Evolutionary conservation across 2,797 vertebrate genomes (phyloP), one percentile per base, ranked within the genome.

Genomic region (Muscicapa striata): DNA sequence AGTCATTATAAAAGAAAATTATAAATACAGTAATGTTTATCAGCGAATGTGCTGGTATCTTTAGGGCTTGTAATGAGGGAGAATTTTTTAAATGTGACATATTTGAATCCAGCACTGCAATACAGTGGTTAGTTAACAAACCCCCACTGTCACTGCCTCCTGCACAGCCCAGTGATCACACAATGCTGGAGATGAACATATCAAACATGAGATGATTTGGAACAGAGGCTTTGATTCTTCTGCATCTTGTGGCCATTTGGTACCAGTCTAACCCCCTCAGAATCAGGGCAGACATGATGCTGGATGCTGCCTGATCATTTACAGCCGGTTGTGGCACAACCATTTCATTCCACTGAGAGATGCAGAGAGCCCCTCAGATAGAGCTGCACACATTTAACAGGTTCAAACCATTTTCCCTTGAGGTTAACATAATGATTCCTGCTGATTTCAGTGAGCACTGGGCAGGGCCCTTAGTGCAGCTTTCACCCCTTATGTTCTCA

Each of bases 341-440:
- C 38, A 15, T 41, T 48, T 16, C 43, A 12, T 46, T 19, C 2
- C 3, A 2, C 6, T 7, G 19, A 24, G 75, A 38, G 58, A 38
- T 43, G 57, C 34, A 23, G 34, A 7, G 13, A 27, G 34, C 26
- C 41, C 29, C 1, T 30, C 46, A 21, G 14, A 38, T 0, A n/a
- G 17, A 32, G 2, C 27, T 13, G 34, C 1, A 18, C 72, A 24
- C 19, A 19, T 62, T 69, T 77, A 57, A 18, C 67, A 63, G 46
- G n/a, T 62, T 92, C 69, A 88, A 7, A 68, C 34, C 30, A 23
- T 84, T 76, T 73, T 76, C 89, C 51, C 63, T 73, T 67, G 87
- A 86, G 92, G 52, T 95, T 91, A 51, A 79, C 84, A 11, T 26
- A 78, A 85, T 23, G 76, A 85, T 75, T 89, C 62, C 90, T 87